Conservation (phyloP, 2,888 invertebrate species). For the Scaptomyza parva region DNA sequence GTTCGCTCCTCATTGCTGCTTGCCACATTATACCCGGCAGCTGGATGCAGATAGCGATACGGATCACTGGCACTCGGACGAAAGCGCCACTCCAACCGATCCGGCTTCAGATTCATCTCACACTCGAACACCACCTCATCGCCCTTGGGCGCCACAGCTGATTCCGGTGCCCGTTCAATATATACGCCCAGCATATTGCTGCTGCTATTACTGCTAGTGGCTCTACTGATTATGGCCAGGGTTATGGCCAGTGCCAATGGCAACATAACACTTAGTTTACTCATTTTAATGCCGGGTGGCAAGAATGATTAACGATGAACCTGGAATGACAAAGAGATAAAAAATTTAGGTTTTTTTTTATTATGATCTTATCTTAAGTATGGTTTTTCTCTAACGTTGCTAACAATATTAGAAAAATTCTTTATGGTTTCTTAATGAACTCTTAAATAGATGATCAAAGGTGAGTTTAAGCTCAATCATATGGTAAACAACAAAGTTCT, state of each 20-base stretch:
- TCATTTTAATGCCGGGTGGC: conserved; percentile 11
- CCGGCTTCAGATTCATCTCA: conserved; percentile 91
- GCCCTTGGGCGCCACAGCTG: conserved; percentile 91
- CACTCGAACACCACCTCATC: conserved; percentile 94
- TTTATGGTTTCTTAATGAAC: too few species aligned
- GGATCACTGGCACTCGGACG: conserved; percentile 84
- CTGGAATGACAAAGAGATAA: background rate
- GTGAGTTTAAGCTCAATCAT: too few species aligned
- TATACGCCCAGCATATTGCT: conserved; percentile 86
- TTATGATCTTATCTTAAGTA: too few species aligned
- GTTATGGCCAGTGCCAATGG: conserved; percentile 22
- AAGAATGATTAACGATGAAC: too few species aligned
- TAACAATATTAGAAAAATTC: too few species aligned
- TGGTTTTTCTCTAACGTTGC: too few species aligned
- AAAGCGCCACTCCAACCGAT: conserved; percentile 92
- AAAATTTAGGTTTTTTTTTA: too few species aligned
- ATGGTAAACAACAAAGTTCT: too few species aligned
- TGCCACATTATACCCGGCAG: conserved; percentile 82
- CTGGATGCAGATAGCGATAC: conserved; percentile 56
- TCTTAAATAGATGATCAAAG: too few species aligned
- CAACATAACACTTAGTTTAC: background rate
- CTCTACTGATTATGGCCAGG: conserved; percentile 7
- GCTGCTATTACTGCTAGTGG: conserved; percentile 9
- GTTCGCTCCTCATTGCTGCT: conserved; percentile 80
- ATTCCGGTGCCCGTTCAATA: conserved; percentile 91